Evolutionary conservation across 2,888 invertebrate species (phyloP), one percentile per base, ranked within the genome.

Genomic region (Zygogramma bicolorata): DNA sequence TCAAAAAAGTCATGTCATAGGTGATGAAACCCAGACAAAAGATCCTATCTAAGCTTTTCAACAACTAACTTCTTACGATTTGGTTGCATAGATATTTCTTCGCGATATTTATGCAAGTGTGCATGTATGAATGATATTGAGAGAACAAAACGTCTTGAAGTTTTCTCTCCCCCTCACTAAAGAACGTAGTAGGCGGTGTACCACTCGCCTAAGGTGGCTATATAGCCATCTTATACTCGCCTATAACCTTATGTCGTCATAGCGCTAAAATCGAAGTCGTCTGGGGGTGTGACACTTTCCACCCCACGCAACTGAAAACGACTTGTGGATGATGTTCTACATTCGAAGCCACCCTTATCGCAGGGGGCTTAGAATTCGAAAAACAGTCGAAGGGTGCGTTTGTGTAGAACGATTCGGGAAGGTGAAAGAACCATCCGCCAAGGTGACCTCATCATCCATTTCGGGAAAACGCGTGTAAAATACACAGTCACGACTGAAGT

Each of bases 321-420:
- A 53, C 53, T n/a, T 5, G 27, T 13, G 53, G 53, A 53, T 25
- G 53, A 53, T 53, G 53, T 53, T 53, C n/a, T 13, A 53, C 53
- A 3, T 27, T 2, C 15, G 25, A 27, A 22, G 25, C 20, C 53
- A 53, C 53, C 53, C 53, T 53, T 25, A 25, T 0, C 4, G 5
- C 6, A 4, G 6, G 13, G 15, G 6, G 25, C n/a, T 6, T 53
- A 25, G 25, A 15, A n/a, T 4, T 53, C 53, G 2, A 27, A 53
- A 53, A 25, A 53, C 53, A 53, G 27, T 53, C 15, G 27, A n/a
- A n/a, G 53, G 53, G 53, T 27, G 53, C 4, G 10, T 53, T 25
- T n/a, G 25, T 5, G 15, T 6, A n/a, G 25, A 27, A 53, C 13
- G 10, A 53, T 25, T 22, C 53, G 10, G 13, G 20, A 13, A 53